A percentile compares a stretch with the other conserved stretches of the same genome.
phyloP scores from a whole-genome alignment of 1,140 invertebrate genomes.

The Harpegnathos saltator region DNA sequence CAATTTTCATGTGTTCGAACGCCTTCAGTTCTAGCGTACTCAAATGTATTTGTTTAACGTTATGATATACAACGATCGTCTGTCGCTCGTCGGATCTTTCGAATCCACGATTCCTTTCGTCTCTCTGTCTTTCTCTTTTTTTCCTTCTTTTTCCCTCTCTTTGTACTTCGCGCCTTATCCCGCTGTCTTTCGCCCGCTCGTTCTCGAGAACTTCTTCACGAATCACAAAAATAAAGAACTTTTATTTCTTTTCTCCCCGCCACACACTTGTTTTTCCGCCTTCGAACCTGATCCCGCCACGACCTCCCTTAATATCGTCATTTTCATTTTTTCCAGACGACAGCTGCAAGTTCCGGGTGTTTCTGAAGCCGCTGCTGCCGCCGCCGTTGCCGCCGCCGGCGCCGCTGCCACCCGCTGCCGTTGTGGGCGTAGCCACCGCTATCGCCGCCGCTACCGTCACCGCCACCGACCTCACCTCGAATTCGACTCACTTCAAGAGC shows the following conservation, averaged over 20 bases:
- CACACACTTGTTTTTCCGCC: not conserved
- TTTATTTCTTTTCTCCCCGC: not conserved
- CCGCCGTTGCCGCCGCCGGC: not conserved
- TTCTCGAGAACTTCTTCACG: not conserved
- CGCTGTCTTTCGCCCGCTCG: not conserved
- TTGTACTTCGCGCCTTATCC: not conserved
- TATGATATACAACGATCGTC: not conserved
- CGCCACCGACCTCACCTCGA: constrained; percentile 1
- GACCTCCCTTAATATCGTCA: constrained; percentile 24
- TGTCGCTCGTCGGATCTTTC: not conserved
- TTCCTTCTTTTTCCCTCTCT: no score
- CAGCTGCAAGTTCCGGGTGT: not conserved
- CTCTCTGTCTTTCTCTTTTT: no score
- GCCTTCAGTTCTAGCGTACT: not conserved
- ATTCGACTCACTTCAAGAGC: not conserved
- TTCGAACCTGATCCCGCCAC: constrained; percentile 16
- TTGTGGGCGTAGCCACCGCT: no score
- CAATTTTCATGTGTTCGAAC: no score
- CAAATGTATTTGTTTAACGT: constrained; percentile 8
- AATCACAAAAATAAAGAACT: constrained; percentile 16
- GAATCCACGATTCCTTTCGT: not conserved
- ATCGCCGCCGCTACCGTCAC: not conserved
- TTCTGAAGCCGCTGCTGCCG: constrained; percentile 16
- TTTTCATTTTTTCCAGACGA: constrained; percentile 56
- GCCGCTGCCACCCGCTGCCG: not conserved